Evolutionary conservation across 2,113 vertebrate species (phyloP).

Genomic region (Micromys minutus): DNA sequence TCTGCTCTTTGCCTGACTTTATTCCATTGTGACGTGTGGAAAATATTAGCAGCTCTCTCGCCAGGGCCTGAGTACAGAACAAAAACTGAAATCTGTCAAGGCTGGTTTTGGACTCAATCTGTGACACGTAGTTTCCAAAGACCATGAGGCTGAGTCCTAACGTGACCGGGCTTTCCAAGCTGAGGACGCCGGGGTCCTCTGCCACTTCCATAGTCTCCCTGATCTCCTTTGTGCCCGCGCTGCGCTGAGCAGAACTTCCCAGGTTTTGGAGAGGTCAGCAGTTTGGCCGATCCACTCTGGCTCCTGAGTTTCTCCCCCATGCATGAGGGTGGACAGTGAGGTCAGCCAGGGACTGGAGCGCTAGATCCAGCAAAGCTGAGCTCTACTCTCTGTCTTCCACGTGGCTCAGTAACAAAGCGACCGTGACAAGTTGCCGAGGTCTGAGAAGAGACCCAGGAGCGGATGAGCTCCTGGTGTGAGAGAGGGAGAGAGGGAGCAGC

Average conservation of each 20-base stretch:
- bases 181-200: not conserved
- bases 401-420: constrained; percentile 51
- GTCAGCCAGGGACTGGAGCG: constrained; percentile 57
- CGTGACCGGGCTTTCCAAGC: not conserved
- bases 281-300: not conserved
- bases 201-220: not conserved
- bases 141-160: not conserved
- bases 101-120: not conserved
- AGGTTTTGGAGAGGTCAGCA: not conserved
- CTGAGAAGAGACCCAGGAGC: not conserved
- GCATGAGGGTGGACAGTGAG: not conserved
- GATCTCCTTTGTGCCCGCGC: not conserved
- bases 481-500: constrained; percentile 29
- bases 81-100: not conserved
- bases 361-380: not conserved
- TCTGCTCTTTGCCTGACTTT: constrained; percentile 6
- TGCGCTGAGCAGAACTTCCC: not conserved
- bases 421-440: constrained; percentile 49
- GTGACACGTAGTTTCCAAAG: constrained; percentile 17
- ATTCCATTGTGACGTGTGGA: constrained; percentile 44
- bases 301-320: not conserved
- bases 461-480: constrained; percentile 42
- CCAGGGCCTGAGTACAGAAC: not conserved
- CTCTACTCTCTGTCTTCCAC: constrained; percentile 46
- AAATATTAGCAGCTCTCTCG: constrained; percentile 48